Percentiles rank a stretch among this genome's conserved stretches.
phyloP scores from a whole-genome alignment of 1,140 invertebrate genomes.

The Drosophila willistoni region DNA sequence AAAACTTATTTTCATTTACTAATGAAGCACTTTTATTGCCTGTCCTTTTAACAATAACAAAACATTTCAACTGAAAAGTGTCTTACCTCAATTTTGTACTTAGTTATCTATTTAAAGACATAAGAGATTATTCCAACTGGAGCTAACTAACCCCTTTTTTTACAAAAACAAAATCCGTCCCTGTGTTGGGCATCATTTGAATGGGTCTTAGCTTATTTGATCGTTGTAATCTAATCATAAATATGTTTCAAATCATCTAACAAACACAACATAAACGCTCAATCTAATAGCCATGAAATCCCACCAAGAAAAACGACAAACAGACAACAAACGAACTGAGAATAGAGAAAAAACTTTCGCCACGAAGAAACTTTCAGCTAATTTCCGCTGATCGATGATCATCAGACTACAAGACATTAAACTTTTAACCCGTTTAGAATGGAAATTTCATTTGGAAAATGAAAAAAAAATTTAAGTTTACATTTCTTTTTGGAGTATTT shows the following conservation, averaged over 20 bases:
- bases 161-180: background rate
- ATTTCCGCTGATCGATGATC: conserved; percentile 68
- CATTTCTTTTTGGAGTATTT: conserved; percentile 35
- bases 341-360: conserved; percentile 60
- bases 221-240: conserved; percentile 63
- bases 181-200: background rate
- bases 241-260: conserved; percentile 59
- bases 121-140: too few relatives aligned
- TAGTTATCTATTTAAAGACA: too few relatives aligned
- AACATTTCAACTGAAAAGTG: too few relatives aligned
- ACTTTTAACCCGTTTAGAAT: conserved; percentile 77
- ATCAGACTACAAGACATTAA: conserved; percentile 49
- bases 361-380: conserved; percentile 54
- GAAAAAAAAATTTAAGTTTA: conserved; percentile 42
- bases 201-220: conserved; percentile 38
- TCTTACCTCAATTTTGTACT: too few relatives aligned
- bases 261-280: conserved; percentile 64
- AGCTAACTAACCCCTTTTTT: too few relatives aligned
- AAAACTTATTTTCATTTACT: too few relatives aligned
- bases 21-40: too few relatives aligned
- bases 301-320: conserved; percentile 4
- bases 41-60: too few relatives aligned
- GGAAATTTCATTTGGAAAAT: conserved; percentile 55
- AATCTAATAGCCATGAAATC: conserved; percentile 70
- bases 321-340: background rate